phyloP scores from a whole-genome alignment of 2,888 invertebrate genomes.

The Perithous albicinctus region DNA sequence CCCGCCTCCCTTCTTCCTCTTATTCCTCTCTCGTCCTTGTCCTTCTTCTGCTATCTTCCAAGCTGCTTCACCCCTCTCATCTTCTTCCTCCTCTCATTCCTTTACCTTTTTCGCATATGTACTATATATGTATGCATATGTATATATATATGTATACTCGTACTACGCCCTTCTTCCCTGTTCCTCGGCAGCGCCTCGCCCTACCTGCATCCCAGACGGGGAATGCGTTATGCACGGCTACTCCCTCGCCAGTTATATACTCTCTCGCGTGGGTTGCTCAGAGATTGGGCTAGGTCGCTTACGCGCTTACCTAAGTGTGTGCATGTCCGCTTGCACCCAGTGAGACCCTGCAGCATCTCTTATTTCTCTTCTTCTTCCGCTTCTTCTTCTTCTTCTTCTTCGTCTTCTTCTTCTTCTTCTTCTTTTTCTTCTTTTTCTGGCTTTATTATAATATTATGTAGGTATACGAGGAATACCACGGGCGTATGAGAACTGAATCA shows the following conservation, averaged over 20 bases:
- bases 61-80: slow-evolving; percentile 6
- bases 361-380: slow-evolving; percentile 19
- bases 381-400: slow-evolving; percentile 27
- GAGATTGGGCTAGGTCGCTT: slow-evolving; percentile 81
- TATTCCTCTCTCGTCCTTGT: slow-evolving; percentile 57
- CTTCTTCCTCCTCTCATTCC: slow-evolving; percentile 24
- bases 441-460: slow-evolving; percentile 60
- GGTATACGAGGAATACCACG: slow-evolving; percentile 51
- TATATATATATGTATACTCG: slow-evolving; percentile 35
- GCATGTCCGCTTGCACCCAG: slow-evolving; percentile 53
- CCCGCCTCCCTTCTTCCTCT: slow-evolving; percentile 71
- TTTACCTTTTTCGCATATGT: slow-evolving; percentile 9
- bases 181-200: slow-evolving; percentile 64
- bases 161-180: slow-evolving; percentile 56
- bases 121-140: slow-evolving; percentile 27
- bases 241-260: slow-evolving; percentile 73
- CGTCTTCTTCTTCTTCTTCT: slow-evolving; percentile 24
- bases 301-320: slow-evolving; percentile 63
- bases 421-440: slow-evolving; percentile 25
- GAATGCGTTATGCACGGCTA: slow-evolving; percentile 76
- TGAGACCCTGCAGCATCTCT: slow-evolving; percentile 60
- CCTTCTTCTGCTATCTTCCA: slow-evolving; percentile 41
- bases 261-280: slow-evolving; percentile 74
- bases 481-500: slow-evolving; percentile 53
- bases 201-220: slow-evolving; percentile 68